Evolutionary conservation across 1,140 invertebrate genomes (phyloP).

Genomic region (Daktulosphaira vitifoliae): DNA sequence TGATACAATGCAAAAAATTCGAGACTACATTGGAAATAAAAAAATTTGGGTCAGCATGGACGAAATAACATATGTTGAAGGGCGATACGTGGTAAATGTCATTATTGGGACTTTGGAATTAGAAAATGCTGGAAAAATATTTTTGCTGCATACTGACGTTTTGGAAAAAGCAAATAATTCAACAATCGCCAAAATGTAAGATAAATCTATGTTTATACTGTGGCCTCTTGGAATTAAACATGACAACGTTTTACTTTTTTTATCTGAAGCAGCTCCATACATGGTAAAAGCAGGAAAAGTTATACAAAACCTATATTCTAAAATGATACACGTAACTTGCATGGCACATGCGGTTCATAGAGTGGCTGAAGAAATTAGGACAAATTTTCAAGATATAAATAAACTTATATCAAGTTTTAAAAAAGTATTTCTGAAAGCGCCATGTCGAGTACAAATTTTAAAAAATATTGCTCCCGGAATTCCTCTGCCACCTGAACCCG

Average conservation of each 20-base stretch:
- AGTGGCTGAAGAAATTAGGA: slow-evolving; percentile 41
- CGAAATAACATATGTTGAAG: slow-evolving; percentile 8
- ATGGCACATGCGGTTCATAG: slow-evolving; percentile 42
- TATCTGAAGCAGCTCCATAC: slow-evolving; percentile 39
- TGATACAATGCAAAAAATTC: neutral
- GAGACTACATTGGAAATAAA: neutral
- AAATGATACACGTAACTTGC: slow-evolving; percentile 41
- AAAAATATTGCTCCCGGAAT: slow-evolving; percentile 40
- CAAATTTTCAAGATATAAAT: slow-evolving; percentile 39
- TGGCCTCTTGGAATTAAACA: slow-evolving; percentile 15
- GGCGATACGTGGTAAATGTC: no score
- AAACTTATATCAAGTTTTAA: slow-evolving; percentile 38
- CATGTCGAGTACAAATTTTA: slow-evolving; percentile 39
- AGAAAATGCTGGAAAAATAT: no score
- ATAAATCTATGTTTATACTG: neutral
- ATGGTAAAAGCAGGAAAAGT: slow-evolving; percentile 39
- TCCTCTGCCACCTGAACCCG: slow-evolving; percentile 42
- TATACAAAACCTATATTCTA: slow-evolving; percentile 37
- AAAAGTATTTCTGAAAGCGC: slow-evolving; percentile 41
- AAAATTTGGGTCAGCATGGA: neutral
- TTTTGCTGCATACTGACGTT: no score
- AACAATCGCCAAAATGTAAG: no score
- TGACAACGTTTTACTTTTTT: slow-evolving; percentile 38
- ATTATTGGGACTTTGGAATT: no score
- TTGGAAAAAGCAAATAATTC: no score